Evolutionary conservation across 2,797 vertebrate genomes (phyloP).

Genomic region (Manis pentadactyla): DNA sequence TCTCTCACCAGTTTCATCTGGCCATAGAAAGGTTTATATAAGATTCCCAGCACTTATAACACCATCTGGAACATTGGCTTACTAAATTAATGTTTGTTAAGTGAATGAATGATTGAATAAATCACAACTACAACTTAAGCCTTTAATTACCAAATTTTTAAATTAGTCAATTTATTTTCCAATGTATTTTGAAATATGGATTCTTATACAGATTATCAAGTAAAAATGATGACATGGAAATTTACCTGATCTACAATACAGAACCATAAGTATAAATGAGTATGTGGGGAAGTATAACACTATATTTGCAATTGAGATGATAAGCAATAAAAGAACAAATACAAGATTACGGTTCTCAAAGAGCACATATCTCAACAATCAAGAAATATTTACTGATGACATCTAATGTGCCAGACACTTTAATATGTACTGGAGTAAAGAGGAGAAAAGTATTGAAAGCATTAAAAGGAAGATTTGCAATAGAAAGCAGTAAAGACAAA

Average conservation of each 20-base stretch:
- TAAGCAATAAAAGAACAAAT: neutral
- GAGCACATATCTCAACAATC: neutral
- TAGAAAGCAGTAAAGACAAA: neutral
- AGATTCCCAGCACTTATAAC: neutral
- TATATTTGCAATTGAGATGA: neutral
- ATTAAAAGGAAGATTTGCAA: neutral
- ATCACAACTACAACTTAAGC: neutral
- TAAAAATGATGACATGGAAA: constrained; percentile 13
- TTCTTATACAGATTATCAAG: neutral
- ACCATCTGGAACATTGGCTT: neutral
- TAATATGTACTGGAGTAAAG: neutral
- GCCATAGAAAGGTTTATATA: neutral
- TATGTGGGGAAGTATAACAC: neutral
- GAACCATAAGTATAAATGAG: neutral
- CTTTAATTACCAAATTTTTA: neutral
- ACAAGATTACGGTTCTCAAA: neutral
- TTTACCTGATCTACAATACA: neutral
- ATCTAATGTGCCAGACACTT: neutral
- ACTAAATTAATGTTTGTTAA: neutral
- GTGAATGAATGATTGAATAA: neutral
- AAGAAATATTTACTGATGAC: neutral
- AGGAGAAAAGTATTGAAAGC: neutral
- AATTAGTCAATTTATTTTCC: neutral
- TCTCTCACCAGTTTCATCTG: neutral
- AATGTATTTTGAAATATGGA: neutral